Evolutionary conservation across 2,888 invertebrate species (phyloP), one percentile per base, ranked within the genome.

Genomic region (Camponotus fellah): DNA sequence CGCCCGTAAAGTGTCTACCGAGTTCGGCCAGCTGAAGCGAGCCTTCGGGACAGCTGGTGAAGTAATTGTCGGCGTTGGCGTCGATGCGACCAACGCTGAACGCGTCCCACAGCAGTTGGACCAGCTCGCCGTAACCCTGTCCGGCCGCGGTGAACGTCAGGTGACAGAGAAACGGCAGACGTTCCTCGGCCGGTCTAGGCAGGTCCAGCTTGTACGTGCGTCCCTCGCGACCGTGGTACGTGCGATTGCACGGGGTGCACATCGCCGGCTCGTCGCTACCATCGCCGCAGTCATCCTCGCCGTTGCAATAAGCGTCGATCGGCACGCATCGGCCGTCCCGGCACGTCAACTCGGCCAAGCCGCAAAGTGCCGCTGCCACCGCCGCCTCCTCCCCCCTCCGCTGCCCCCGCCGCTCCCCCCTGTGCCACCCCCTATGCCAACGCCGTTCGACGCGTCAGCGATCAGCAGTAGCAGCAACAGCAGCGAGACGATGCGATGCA

Each of bases 131-230:
- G 95, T 98, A 97, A 92, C 97, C 97, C 93, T 97, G 97, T 88
- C 98, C 98, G 93, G 98, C 98, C 93, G 98, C 98, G 92, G 98
- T 98, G 95, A 98, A 98, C 90, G 98, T 98, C 92, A 99, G 96
- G 95, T 98, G 98, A 95, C 98, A 98, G 87, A 98, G 96, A 95
- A 98, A 98, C 53, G 98, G 98, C 92, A 98, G 96, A 91, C 97
- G 96, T 92, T 97, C 97, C 94, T 97, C 97, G 88, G 96, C 95
- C 75, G 97, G 97, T 91, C 97, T 96, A 91, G 97, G 96, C 93
- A 98, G 96, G 91, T 96, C 96, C 94, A 98, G 95, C 92, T 97
- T 96, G 96, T 98, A 98, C 98, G 90, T 91, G 17, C 88, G 88
- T n/a, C 98, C 98, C 90, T 97, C 97, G 93, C 97, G 97, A 14